phyloP scores from a whole-genome alignment of 2,797 vertebrate genomes.

The Lutjanus campechanus region DNA sequence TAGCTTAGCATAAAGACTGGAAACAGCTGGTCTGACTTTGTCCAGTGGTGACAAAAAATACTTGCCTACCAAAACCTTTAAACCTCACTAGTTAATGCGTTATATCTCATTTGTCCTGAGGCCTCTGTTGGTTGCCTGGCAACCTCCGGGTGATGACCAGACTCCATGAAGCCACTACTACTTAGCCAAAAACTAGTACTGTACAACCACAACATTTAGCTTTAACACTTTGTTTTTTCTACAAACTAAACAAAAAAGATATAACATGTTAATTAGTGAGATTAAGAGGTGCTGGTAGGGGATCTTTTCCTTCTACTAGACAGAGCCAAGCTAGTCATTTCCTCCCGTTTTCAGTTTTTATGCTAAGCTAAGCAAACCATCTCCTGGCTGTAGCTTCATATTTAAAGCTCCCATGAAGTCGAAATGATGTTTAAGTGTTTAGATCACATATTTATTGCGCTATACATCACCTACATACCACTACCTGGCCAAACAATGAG shows the following conservation, averaged over 20 bases:
- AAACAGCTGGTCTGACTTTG: background rate
- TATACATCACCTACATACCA: too few relatives aligned
- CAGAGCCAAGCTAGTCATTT: background rate
- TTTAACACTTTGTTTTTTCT: background rate
- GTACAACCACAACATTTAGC: background rate
- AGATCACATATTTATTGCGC: too few relatives aligned
- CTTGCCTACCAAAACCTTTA: background rate
- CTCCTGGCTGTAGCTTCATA: background rate
- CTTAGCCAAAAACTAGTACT: background rate
- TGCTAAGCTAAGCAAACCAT: background rate
- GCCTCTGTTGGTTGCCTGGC: background rate
- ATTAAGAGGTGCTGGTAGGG: background rate
- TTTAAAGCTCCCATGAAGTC: background rate
- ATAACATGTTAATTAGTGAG: background rate
- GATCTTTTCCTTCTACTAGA: background rate
- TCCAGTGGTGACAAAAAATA: background rate
- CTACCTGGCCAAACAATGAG: too few relatives aligned
- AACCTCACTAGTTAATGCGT: background rate
- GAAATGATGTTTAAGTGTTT: too few relatives aligned
- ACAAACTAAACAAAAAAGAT: background rate
- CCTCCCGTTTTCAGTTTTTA: background rate
- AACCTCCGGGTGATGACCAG: background rate
- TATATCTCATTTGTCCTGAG: background rate
- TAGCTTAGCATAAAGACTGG: background rate
- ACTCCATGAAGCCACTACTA: background rate